Conservation (phyloP, 2,888 invertebrate species). For the Limnephilus rhombicus region DNA sequence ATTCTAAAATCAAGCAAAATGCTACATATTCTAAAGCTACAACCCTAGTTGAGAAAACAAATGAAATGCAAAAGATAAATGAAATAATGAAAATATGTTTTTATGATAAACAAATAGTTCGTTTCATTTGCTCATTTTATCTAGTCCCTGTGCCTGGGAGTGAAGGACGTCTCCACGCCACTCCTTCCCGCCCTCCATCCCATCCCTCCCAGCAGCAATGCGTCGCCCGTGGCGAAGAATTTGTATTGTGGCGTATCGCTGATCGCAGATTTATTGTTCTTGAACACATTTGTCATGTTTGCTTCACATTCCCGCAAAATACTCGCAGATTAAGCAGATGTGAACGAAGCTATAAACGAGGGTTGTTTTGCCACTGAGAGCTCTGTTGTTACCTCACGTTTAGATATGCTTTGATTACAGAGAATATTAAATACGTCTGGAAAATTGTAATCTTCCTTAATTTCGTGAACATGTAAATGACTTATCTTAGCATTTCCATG, state of each 20-base stretch:
- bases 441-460: too few relatives aligned
- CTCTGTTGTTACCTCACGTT: not conserved
- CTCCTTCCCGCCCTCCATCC: not conserved
- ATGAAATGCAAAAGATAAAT: not conserved
- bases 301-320: not conserved
- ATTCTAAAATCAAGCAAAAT: not conserved
- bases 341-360: not conserved
- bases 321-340: not conserved
- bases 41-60: not conserved
- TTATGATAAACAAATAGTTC: not conserved
- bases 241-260: not conserved
- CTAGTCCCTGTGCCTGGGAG: not conserved
- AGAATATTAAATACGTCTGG: not conserved
- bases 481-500: too few relatives aligned
- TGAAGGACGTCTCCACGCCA: not conserved
- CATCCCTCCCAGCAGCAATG: not conserved
- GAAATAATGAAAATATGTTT: not conserved
- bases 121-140: not conserved
- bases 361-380: not conserved
- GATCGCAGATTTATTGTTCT: constrained; percentile 17
- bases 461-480: not conserved
- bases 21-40: not conserved
- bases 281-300: not conserved
- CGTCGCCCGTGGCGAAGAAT: not conserved
- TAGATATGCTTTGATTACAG: not conserved